These are phyloP conservation scores for Oscheius onirici DNA, from an alignment of 2,888 invertebrate species.

Conservation along the genomic window DNA sequence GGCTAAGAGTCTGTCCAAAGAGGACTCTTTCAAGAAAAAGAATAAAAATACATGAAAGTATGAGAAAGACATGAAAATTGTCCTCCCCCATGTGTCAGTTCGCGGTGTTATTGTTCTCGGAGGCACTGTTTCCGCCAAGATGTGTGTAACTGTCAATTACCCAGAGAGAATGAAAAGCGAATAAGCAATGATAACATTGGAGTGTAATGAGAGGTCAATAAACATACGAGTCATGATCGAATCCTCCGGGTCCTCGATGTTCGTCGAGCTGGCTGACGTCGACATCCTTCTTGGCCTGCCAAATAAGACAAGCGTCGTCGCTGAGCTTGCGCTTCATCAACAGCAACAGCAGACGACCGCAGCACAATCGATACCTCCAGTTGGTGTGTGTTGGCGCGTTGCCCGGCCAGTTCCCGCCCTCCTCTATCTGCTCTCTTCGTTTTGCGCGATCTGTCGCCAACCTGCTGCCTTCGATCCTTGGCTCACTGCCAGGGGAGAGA, in stretches of 20 bases:
- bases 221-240: conserved; percentile 57
- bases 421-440: conserved; percentile 32
- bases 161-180: no score
- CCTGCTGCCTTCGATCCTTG: conserved; percentile 19
- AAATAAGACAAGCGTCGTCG: conserved; percentile 37
- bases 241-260: conserved; percentile 42
- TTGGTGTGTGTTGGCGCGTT: conserved; percentile 43
- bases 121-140: no score
- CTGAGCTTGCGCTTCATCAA: conserved; percentile 36
- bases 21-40: not conserved
- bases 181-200: no score
- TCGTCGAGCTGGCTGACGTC: conserved; percentile 41
- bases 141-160: no score
- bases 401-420: conserved; percentile 38
- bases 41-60: no score
- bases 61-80: no score
- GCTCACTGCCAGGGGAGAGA: conserved; percentile 11
- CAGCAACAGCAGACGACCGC: conserved; percentile 2
- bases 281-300: conserved; percentile 49
- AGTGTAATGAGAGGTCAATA: no score
- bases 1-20: not conserved
- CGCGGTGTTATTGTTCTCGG: no score
- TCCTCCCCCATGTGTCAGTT: no score
- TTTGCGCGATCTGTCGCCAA: conserved; percentile 16
- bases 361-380: conserved; percentile 32